These are phyloP conservation scores for Cistogaster globosa DNA, from an alignment of 2,888 invertebrate species.

Conservation along the genomic window DNA sequence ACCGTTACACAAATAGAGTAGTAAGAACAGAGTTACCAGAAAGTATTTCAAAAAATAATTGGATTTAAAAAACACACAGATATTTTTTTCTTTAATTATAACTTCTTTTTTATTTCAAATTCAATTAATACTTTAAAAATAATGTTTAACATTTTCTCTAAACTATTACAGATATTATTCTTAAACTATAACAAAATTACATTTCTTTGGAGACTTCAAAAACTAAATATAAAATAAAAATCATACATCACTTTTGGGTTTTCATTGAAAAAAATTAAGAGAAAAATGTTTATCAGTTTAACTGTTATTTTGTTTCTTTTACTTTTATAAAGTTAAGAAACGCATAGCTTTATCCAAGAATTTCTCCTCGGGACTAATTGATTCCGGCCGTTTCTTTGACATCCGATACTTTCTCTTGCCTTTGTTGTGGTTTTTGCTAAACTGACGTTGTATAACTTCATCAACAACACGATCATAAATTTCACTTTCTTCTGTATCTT, in stretches of 20 bases:
- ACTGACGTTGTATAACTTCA: slow-evolving; percentile 48
- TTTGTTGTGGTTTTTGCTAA: slow-evolving; percentile 38
- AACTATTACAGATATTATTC: not conserved
- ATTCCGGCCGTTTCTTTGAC: not conserved
- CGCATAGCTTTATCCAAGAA: slow-evolving; percentile 78
- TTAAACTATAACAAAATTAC: not conserved
- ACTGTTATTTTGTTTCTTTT: not conserved
- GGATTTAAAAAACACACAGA: too few species aligned
- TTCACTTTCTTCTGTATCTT: slow-evolving; percentile 30
- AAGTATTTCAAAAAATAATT: too few species aligned
- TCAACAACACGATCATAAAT: slow-evolving; percentile 60
- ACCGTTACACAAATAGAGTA: too few species aligned
- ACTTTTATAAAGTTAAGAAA: slow-evolving; percentile 75
- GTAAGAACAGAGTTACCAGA: too few species aligned
- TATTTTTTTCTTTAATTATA: too few species aligned
- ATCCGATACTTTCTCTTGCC: not conserved
- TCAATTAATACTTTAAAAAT: not conserved
- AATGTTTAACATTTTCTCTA: not conserved
- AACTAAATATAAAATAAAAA: not conserved
- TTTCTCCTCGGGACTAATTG: slow-evolving; percentile 69
- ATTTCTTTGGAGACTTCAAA: not conserved
- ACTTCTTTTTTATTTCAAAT: not conserved
- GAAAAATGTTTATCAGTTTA: not conserved
- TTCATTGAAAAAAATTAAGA: not conserved
- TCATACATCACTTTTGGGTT: not conserved